Conservation (phyloP, 2,888 invertebrate genomes). For the Galerucella nymphaeae region DNA sequence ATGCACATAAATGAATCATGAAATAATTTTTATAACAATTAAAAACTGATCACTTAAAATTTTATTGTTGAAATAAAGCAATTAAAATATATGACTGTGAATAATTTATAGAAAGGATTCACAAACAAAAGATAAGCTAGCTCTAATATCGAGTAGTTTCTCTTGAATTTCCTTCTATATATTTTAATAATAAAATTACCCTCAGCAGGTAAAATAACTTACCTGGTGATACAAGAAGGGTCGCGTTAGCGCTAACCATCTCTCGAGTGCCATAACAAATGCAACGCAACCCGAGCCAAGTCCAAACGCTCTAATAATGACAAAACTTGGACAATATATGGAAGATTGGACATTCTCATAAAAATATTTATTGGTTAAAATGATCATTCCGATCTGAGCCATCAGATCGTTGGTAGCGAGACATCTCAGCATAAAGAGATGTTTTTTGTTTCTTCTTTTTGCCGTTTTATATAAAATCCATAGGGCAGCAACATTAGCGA, state of each 20-base stretch:
- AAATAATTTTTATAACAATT: too few relatives aligned
- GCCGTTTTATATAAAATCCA: conserved; percentile 78
- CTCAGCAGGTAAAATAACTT: conserved; percentile 48
- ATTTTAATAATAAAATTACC: neutral
- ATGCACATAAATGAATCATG: too few relatives aligned
- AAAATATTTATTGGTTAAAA: conserved; percentile 72
- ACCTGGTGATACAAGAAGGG: conserved; percentile 92
- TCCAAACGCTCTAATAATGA: conserved; percentile 84
- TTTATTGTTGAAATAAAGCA: too few relatives aligned
- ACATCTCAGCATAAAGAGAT: conserved; percentile 82
- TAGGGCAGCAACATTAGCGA: conserved; percentile 83
- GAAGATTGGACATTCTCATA: conserved; percentile 64
- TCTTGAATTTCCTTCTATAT: too few relatives aligned
- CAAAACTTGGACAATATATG: conserved; percentile 74
- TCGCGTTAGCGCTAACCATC: conserved; percentile 86
- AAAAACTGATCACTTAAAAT: too few relatives aligned
- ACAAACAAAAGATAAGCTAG: too few relatives aligned
- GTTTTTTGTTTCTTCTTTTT: conserved; percentile 81
- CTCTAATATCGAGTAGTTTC: too few relatives aligned
- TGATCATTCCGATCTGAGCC: conserved; percentile 82
- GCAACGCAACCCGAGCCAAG: conserved; percentile 89
- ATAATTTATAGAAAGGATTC: too few relatives aligned
- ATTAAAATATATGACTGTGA: too few relatives aligned
- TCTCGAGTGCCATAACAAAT: conserved; percentile 87
- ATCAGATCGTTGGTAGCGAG: conserved; percentile 83